Percentiles rank a stretch among this genome's conserved stretches.
These are phyloP conservation scores for Neostethus bicornis DNA, from an alignment of 2,797 vertebrate genomes.

Conservation along the genomic window DNA sequence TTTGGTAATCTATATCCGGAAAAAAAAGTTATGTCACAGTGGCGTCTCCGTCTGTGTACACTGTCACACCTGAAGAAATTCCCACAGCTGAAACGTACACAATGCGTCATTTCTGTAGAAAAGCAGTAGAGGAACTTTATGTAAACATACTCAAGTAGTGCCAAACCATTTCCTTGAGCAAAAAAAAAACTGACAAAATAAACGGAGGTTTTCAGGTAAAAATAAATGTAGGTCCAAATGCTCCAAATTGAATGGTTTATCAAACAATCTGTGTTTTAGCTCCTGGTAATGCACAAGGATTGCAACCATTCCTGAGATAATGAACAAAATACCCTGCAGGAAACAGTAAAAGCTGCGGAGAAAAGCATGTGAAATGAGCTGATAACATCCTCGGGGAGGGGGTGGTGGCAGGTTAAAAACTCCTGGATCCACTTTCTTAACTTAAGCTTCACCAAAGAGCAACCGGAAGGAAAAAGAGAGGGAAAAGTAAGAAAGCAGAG, in stretches of 20 bases:
- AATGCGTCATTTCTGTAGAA: neutral
- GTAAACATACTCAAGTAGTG: too few relatives aligned
- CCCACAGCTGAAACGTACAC: neutral
- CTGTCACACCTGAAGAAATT: constrained; percentile 32
- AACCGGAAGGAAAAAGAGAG: constrained; percentile 48
- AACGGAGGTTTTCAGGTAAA: too few relatives aligned
- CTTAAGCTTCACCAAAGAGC: constrained; percentile 32
- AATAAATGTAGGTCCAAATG: neutral
- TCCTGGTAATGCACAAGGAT: constrained; percentile 10
- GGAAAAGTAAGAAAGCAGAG: constrained; percentile 52
- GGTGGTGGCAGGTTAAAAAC: constrained; percentile 51
- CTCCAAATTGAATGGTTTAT: neutral
- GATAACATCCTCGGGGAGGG: constrained; percentile 36
- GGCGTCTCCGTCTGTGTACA: constrained; percentile 36
- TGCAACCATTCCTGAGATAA: constrained; percentile 17
- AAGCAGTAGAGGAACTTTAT: constrained; percentile 2
- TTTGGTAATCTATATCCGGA: constrained; percentile 23
- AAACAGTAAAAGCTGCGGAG: constrained; percentile 18
- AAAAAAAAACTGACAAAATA: neutral
- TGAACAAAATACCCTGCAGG: constrained; percentile 32
- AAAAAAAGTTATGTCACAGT: constrained; percentile 19
- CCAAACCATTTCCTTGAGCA: too few relatives aligned
- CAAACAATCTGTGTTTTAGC: neutral
- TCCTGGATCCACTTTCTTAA: constrained; percentile 50
- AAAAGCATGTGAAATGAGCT: constrained; percentile 30